A percentile compares a stretch with the other conserved stretches of the same genome.
Conservation (phyloP, 1,140 invertebrate genomes). For the Ips typographus region DNA sequence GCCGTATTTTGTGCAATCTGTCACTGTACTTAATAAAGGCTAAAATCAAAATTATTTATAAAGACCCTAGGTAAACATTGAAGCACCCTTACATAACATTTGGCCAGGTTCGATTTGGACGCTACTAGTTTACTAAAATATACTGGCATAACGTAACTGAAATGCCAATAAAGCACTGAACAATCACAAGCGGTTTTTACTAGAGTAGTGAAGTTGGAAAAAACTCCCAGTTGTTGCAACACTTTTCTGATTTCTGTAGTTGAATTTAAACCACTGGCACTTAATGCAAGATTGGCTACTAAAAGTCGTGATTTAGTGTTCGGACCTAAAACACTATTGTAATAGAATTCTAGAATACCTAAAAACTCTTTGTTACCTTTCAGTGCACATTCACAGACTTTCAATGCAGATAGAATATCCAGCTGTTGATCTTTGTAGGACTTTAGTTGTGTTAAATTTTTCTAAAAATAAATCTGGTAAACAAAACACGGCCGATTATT, state of each 20-base stretch:
- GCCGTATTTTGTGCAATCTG: constrained; percentile 57
- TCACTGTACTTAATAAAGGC: constrained; percentile 66
- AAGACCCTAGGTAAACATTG: neutral
- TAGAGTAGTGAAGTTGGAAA: constrained; percentile 62
- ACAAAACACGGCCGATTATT: no score
- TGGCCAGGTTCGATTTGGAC: constrained; percentile 62
- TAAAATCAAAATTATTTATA: constrained; percentile 51
- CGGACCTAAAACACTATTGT: constrained; percentile 54
- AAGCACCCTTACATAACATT: constrained; percentile 57
- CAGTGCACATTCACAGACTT: constrained; percentile 70
- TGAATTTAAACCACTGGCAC: constrained; percentile 60
- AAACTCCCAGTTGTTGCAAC: constrained; percentile 64
- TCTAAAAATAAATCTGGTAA: constrained; percentile 42
- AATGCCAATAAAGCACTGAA: constrained; percentile 82
- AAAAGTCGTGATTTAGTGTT: constrained; percentile 65
- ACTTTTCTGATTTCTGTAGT: constrained; percentile 57
- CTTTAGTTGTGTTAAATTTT: constrained; percentile 58
- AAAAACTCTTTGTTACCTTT: constrained; percentile 53
- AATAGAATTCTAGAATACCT: neutral
- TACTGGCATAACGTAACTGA: constrained; percentile 67
- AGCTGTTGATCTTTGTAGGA: constrained; percentile 63
- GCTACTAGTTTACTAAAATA: constrained; percentile 74
- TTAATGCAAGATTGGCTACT: constrained; percentile 67
- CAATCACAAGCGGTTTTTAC: constrained; percentile 68
- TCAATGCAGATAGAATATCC: constrained; percentile 71